Percentiles rank a stretch among this genome's conserved stretches.
Evolutionary conservation across 1,140 invertebrate genomes (phyloP).

Genomic region (Lysiphlebus fabarum): DNA sequence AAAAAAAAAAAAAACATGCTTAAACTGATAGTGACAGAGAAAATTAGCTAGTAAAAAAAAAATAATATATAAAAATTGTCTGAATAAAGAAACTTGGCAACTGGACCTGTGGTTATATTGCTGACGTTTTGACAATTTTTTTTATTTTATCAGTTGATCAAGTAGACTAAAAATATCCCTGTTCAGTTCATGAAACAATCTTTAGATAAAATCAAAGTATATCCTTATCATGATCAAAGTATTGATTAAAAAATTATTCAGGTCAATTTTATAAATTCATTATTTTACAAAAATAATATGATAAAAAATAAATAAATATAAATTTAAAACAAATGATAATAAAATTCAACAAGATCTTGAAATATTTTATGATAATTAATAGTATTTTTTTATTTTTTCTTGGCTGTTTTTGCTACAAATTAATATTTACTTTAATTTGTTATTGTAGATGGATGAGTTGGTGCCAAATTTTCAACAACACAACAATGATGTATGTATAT

Average conservation of each 20-base stretch:
- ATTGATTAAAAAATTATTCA: neutral
- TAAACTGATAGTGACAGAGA: no score
- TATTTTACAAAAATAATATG: no score
- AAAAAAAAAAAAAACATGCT: no score
- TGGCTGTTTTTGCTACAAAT: neutral
- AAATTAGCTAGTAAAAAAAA: no score
- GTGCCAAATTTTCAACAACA: constrained; percentile 49
- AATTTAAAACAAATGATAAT: neutral
- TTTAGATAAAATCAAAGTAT: no score
- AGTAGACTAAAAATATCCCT: constrained; percentile 10
- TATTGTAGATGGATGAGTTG: constrained; percentile 22
- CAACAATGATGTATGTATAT: constrained; percentile 29
- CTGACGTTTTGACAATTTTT: constrained; percentile 29
- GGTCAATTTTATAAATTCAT: neutral
- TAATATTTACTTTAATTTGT: neutral
- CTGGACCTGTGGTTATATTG: constrained; percentile 36
- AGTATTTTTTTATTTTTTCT: neutral
- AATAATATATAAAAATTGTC: constrained; percentile 26
- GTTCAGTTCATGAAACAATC: neutral
- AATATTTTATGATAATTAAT: no score
- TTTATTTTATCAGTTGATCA: constrained; percentile 33
- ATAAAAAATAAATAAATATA: no score
- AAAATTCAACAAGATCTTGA: no score
- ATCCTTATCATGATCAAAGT: no score
- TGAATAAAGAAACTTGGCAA: constrained; percentile 41